Conservation (phyloP, 2,113 vertebrate genomes). For the Platanista minor region DNA sequence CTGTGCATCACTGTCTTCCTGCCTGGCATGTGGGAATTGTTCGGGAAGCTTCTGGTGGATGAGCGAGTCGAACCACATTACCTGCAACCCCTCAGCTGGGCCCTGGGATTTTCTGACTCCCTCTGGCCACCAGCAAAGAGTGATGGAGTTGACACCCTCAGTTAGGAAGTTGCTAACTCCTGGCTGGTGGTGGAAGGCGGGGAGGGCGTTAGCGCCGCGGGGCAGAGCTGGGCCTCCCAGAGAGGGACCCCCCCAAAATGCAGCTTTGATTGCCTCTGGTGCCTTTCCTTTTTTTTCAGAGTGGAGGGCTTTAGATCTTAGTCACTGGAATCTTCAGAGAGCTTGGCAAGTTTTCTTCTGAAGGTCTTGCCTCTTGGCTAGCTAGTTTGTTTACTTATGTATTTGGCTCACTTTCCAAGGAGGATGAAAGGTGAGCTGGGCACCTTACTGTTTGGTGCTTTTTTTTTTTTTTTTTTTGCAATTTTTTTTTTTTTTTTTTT, state of each 20-base stretch:
- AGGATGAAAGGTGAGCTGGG: not conserved
- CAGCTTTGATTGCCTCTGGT: not conserved
- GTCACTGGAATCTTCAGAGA: not conserved
- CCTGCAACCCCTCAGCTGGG: not conserved
- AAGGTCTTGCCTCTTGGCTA: not conserved
- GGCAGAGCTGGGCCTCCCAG: not conserved
- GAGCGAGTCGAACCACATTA: not conserved
- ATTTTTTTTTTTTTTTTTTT: not conserved
- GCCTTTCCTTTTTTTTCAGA: no score
- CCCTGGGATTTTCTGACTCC: not conserved
- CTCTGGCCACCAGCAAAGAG: not conserved
- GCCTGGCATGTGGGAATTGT: not conserved
- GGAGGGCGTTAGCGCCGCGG: no score
- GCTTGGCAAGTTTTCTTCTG: not conserved
- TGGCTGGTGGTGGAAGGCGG: not conserved
- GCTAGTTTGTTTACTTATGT: slow-evolving; percentile 15
- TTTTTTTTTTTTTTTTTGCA: not conserved
- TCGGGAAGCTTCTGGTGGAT: not conserved
- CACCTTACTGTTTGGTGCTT: accelerated
- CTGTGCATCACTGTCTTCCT: accelerated
- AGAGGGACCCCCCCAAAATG: not conserved
- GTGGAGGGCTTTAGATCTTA: accelerated
- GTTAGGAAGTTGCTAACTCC: not conserved
- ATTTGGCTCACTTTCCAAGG: not conserved
- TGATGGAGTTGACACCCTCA: not conserved